Evolutionary conservation across 2,797 vertebrate genomes (phyloP).

Genomic region (Acipenser oxyrinchus): DNA sequence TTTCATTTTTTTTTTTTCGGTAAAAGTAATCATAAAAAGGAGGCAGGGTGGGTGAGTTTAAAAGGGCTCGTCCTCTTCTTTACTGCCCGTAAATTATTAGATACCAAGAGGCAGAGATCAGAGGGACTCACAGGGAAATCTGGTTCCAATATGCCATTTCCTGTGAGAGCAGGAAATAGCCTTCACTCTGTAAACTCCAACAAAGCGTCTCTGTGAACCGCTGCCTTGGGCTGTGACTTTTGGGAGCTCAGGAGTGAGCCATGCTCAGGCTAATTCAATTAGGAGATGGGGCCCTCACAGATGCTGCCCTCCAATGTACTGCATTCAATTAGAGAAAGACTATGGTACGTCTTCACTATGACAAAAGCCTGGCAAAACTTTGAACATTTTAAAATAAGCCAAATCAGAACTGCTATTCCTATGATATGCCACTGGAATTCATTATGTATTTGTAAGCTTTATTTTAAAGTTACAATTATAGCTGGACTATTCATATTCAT

Average conservation of each 20-base stretch:
- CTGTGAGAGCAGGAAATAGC: slow-evolving; percentile 69
- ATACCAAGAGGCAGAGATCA: slow-evolving; percentile 32
- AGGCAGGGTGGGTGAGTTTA: slow-evolving; percentile 46
- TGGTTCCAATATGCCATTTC: slow-evolving; percentile 74
- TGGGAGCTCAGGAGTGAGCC: slow-evolving; percentile 25
- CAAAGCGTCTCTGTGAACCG: slow-evolving; percentile 51
- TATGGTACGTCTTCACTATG: neutral
- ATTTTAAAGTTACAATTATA: too few relatives aligned
- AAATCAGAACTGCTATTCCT: too few relatives aligned
- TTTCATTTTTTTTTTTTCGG: slow-evolving; percentile 2
- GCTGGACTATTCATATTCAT: too few relatives aligned
- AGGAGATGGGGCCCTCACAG: slow-evolving; percentile 17
- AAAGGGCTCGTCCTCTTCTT: slow-evolving; percentile 34
- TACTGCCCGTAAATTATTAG: slow-evolving; percentile 47
- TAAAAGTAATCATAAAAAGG: slow-evolving; percentile 39
- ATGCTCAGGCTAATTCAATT: slow-evolving; percentile 40
- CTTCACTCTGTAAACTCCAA: slow-evolving; percentile 65
- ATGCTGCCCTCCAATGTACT: neutral
- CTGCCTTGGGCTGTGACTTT: slow-evolving; percentile 18
- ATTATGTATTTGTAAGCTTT: too few relatives aligned
- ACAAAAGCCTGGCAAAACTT: too few relatives aligned
- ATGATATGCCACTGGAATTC: too few relatives aligned
- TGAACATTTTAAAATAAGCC: too few relatives aligned
- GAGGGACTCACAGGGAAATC: slow-evolving; percentile 49
- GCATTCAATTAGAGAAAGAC: neutral